Evolutionary conservation across 2,797 vertebrate genomes (phyloP).

Genomic region (Mormyrops boulengeri): DNA sequence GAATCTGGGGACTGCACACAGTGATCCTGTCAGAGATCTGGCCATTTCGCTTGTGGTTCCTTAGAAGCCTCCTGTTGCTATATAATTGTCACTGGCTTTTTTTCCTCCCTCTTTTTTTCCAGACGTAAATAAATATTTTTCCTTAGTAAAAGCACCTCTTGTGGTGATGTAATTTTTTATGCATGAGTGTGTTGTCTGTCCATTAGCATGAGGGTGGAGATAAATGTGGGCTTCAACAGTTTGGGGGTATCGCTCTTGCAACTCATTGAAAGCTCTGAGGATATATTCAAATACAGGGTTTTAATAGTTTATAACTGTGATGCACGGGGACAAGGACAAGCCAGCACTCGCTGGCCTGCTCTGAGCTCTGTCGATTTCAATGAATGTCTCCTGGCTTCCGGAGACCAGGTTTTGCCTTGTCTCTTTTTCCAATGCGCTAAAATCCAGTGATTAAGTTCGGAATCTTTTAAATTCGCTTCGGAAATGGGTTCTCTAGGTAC

Average conservation of each 20-base stretch:
- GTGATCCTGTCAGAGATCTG: not conserved
- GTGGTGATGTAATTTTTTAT: not conserved
- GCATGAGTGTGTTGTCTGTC: not conserved
- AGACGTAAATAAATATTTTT: constrained; percentile 65
- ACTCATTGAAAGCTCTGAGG: not conserved
- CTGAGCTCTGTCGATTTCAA: not conserved
- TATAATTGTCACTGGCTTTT: constrained; percentile 15
- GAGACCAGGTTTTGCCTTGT: not conserved
- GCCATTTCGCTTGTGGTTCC: constrained; percentile 8
- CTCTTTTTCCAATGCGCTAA: not conserved
- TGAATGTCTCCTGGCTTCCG: not conserved
- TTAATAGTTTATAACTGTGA: not conserved
- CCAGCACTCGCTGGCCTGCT: not conserved
- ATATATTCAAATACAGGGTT: not conserved
- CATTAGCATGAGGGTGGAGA: not conserved
- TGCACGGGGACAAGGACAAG: not conserved
- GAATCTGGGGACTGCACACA: not conserved
- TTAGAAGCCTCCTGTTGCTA: constrained; percentile 19
- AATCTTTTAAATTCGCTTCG: not conserved
- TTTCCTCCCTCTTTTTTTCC: constrained; percentile 33
- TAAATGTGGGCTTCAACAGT: not conserved
- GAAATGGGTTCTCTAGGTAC: not conserved
- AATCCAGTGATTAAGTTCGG: not conserved
- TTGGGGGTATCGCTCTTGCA: not conserved
- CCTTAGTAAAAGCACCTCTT: constrained; percentile 55